Base-by-base conservation (phyloP, 37 sponge, comb jelly and placozoan genomes). In the Agelas oroides region DNA sequence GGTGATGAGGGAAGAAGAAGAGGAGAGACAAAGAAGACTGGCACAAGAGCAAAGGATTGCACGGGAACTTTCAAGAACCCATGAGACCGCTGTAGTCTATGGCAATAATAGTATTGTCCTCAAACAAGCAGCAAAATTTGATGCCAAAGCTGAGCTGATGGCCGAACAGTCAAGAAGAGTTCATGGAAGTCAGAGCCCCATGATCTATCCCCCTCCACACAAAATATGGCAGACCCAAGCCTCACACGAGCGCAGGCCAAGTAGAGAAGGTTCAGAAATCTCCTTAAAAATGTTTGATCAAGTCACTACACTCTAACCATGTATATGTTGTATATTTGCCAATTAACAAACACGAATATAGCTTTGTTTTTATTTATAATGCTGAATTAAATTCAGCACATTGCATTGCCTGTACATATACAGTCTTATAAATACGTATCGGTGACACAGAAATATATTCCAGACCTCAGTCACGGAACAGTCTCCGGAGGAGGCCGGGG, bases 1-100 rank as follows among this genome's bases (percentile, higher is more conserved):
- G 34, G 34, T 34, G 36, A 25, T n/a, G 19, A 69, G 61, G 61
- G 59, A 13, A 53, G 36, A 59, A 78, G 87, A 86, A 38, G 87
- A 86, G 28, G 87, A 87, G n/a, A 32, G 75, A 39, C 8, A 38
- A 52, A 34, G 55, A 14, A 40, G 52, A 35, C 6, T 27, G 0
- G 28, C 23, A 5, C 67, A 79, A 66, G 68, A 65, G 15, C 67
- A 40, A 21, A 16, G 80, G 53, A 41, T 64, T 28, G 77, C 77
- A n/a, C n/a, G n/a, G n/a, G n/a, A n/a, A n/a, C n/a, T n/a, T n/a
- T n/a, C 28, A 70, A 59, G 60, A 71, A 71, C 14, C 5, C 35
- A 6, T 40, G 39, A 20, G 84, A 83, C 52, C n/a, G n/a, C n/a
- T n/a, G n/a, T n/a, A n/a, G 73, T 0, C 17, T 11, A 52, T 36